Evolutionary conservation across 2,113 vertebrate species (phyloP), one percentile per base, ranked within the genome.

Genomic region (Gobius niger): DNA sequence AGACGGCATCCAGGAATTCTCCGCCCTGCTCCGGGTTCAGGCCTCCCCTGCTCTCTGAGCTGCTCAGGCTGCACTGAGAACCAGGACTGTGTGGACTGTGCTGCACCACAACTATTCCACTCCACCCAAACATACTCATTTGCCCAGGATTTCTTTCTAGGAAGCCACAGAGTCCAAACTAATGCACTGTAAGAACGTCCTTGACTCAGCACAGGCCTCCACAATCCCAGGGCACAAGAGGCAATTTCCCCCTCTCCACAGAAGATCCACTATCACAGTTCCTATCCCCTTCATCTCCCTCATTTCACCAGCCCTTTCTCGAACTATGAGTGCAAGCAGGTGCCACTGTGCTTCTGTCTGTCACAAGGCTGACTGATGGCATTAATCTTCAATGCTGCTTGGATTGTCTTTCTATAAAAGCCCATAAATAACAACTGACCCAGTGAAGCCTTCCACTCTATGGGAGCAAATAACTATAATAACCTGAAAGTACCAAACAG

Each of bases 1-100:
- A 84, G 68, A 75, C 85, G 81, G 89, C 76, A 89, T 92, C 87
- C 91, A 92, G 90, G 88, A 92, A 91, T 90, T 91, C 88, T 88
- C 85, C 90, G 73, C 90, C 85, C 87, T 85, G 82, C 77, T 72
- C 73, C 47, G 63, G 82, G 62, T 64, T 83, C 74, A 5, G 78
- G 78, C 74, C 80, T 81, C 78, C 70, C 71, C 63, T 14, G 7
- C 65, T 72, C 70, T 78, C 50, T 68, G 64, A 53, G 40, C 73
- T 81, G 82, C 84, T 78, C 79, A 81, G 66, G 64, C 80, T 47
- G 40, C 59, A n/a, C 71, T 78, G 74, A 84, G 78, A 88, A 81
- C 74, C 79, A 75, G n/a, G 63, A 64, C 71, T 34, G 24, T 34
- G 24, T 3, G 68, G 68, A 75, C 59, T 68, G 63, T 57, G 77